These are phyloP conservation scores for Schizotus pectinicornis DNA, from an alignment of 2,888 invertebrate species.

Conservation along the genomic window DNA sequence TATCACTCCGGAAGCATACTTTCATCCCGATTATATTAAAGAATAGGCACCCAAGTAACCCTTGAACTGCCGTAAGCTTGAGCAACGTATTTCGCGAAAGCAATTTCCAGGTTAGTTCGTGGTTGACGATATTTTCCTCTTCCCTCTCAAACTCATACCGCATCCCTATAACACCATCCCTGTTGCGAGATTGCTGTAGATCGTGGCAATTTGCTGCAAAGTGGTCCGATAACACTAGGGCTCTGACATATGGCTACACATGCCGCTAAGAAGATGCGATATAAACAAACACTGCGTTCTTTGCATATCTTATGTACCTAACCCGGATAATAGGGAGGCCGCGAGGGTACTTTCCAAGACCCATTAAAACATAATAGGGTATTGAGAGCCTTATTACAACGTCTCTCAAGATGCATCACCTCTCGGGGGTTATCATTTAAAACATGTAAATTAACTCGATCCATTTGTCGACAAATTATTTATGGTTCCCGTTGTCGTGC, in stretches of 20 bases:
- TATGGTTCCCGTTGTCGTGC: slow-evolving; percentile 26
- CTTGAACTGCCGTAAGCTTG: slow-evolving; percentile 45
- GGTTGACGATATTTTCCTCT: slow-evolving; percentile 48
- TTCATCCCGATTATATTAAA: slow-evolving; percentile 44
- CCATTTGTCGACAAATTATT: slow-evolving; percentile 33
- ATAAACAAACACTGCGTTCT: slow-evolving; percentile 59
- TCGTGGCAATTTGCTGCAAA: slow-evolving; percentile 58
- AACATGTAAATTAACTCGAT: slow-evolving; percentile 41
- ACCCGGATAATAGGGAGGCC: slow-evolving; percentile 47
- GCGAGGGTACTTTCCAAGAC: slow-evolving; percentile 52
- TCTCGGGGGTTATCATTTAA: slow-evolving; percentile 38
- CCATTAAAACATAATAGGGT: slow-evolving; percentile 57
- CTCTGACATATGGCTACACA: slow-evolving; percentile 58
- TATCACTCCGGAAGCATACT: slow-evolving; percentile 13
- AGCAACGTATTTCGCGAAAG: slow-evolving; percentile 45
- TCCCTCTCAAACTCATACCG: slow-evolving; percentile 35
- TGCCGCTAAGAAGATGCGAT: slow-evolving; percentile 55
- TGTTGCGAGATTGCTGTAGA: slow-evolving; percentile 50
- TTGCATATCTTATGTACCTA: slow-evolving; percentile 57
- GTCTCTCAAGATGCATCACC: slow-evolving; percentile 38
- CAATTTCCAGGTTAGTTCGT: slow-evolving; percentile 55
- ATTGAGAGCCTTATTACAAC: slow-evolving; percentile 49
- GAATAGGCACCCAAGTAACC: slow-evolving; percentile 47
- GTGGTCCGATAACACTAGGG: slow-evolving; percentile 56
- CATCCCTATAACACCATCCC: slow-evolving; percentile 32